These are phyloP conservation scores for Aptenodytes forsteri DNA, from an alignment of 2,113 vertebrate species.

Conservation along the genomic window DNA sequence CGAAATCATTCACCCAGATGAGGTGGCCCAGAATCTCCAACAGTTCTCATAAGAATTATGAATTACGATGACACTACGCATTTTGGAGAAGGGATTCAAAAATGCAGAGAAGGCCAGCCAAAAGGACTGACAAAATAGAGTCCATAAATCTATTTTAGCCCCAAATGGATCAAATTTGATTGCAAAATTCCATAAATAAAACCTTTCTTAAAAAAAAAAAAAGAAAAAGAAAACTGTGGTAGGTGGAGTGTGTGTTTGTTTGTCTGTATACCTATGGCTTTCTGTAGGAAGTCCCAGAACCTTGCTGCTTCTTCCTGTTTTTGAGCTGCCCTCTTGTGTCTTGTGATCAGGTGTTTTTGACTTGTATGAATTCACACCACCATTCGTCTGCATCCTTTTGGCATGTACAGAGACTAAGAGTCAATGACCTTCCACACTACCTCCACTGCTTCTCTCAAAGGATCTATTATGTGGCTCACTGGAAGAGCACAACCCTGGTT, in stretches of 20 bases:
- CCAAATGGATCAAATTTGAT: neutral
- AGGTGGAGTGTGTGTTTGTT: neutral
- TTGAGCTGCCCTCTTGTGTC: slow-evolving; percentile 7
- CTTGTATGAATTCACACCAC: slow-evolving; percentile 22
- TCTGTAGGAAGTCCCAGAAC: neutral
- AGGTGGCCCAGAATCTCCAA: neutral
- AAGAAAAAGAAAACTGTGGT: neutral
- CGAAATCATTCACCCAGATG: neutral
- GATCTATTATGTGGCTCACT: slow-evolving; percentile 55
- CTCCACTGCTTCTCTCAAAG: slow-evolving; percentile 61
- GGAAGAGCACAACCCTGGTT: slow-evolving; percentile 50
- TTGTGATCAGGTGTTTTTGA: slow-evolving; percentile 21
- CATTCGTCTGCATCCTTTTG: neutral
- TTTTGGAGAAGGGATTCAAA: neutral
- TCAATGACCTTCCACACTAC: slow-evolving; percentile 56
- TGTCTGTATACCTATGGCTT: neutral
- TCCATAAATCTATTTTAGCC: neutral
- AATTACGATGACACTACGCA: neutral
- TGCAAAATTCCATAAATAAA: neutral
- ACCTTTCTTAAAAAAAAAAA: neutral
- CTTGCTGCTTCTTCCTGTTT: slow-evolving; percentile 1
- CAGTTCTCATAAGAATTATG: neutral
- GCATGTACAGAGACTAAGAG: slow-evolving; percentile 7
- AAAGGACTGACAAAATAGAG: neutral
- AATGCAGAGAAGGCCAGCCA: neutral